These are phyloP conservation scores for Tribolium madens DNA, from an alignment of 1,140 invertebrate species.

Conservation along the genomic window DNA sequence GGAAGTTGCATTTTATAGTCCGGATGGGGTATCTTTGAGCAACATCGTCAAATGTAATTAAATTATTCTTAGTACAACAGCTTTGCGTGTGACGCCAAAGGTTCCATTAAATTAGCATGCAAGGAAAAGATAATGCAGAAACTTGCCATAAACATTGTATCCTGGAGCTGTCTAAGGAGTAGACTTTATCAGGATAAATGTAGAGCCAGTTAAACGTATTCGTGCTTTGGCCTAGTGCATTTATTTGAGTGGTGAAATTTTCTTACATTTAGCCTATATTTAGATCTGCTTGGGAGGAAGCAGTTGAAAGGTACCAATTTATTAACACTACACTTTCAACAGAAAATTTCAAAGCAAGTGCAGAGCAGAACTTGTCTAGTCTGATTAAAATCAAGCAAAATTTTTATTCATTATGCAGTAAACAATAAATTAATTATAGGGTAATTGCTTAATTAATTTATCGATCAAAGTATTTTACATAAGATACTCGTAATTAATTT, in stretches of 20 bases:
- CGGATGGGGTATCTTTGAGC: not conserved
- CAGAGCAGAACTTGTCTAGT: no score
- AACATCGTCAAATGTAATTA: constrained; percentile 15
- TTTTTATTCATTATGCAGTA: not conserved
- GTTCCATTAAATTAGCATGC: constrained; percentile 41
- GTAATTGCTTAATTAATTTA: no score
- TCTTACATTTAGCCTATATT: not conserved
- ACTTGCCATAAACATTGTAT: constrained; percentile 22
- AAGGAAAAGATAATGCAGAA: constrained; percentile 16
- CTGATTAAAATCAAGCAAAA: no score
- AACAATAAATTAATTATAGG: not conserved
- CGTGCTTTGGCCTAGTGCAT: not conserved
- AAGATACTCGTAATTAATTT: no score
- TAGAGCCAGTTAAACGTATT: constrained; percentile 1
- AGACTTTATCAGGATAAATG: constrained; percentile 1
- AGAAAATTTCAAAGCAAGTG: not conserved
- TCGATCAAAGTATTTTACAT: no score
- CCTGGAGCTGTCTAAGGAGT: constrained; percentile 21
- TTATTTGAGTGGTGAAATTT: constrained; percentile 10
- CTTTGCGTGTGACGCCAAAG: constrained; percentile 44
- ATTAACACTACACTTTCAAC: not conserved
- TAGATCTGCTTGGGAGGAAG: not conserved
- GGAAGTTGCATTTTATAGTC: not conserved
- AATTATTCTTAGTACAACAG: constrained; percentile 34
- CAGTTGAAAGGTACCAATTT: constrained; percentile 2